These are phyloP conservation scores for Archivesica marissinica DNA, from an alignment of 1,140 invertebrate species.

Conservation along the genomic window DNA sequence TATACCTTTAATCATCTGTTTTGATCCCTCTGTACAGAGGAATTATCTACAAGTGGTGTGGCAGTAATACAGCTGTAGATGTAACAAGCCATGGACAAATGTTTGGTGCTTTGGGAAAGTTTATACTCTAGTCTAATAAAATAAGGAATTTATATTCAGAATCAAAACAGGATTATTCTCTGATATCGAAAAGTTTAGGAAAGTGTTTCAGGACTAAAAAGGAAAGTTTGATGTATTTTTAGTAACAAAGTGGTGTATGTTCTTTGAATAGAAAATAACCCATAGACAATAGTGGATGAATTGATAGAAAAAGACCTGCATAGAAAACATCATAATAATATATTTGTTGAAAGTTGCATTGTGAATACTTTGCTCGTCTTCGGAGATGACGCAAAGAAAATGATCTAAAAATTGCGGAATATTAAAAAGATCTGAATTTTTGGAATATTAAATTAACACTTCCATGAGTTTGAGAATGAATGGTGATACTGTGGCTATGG, in stretches of 20 bases:
- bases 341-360: too few species aligned
- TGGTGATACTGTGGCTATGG: slow-evolving; percentile 15
- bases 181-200: too few species aligned
- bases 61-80: neutral
- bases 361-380: too few species aligned
- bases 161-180: too few species aligned
- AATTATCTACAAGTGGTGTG: slow-evolving; percentile 18
- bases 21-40: neutral
- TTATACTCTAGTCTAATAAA: neutral
- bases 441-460: neutral
- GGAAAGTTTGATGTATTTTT: too few species aligned
- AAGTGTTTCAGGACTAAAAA: too few species aligned
- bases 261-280: too few species aligned
- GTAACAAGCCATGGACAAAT: neutral
- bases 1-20: neutral
- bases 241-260: too few species aligned
- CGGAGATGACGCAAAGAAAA: neutral
- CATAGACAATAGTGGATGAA: too few species aligned
- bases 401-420: neutral
- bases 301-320: too few species aligned
- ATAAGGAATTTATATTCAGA: neutral
- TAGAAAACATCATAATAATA: too few species aligned
- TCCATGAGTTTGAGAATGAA: neutral
- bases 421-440: neutral
- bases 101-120: slow-evolving; percentile 21